Percentiles rank a stretch among this genome's conserved stretches.
phyloP scores from a whole-genome alignment of 2,113 vertebrate species.

The Mesoclemmys tuberculata region DNA sequence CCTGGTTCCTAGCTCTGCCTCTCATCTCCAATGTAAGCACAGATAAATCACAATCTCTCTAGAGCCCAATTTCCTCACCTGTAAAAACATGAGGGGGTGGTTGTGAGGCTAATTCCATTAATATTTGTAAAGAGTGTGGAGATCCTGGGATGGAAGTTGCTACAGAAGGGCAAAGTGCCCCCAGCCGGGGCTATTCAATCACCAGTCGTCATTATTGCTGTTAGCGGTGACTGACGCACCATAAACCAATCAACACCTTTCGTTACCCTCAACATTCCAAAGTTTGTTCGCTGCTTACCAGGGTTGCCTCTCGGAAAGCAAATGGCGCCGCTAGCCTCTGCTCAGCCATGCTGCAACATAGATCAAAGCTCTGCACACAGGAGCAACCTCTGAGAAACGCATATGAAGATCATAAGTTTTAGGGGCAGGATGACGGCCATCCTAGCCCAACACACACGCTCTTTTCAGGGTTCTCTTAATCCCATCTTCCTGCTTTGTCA shows the following conservation, averaged over 20 bases:
- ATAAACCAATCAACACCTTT: not conserved
- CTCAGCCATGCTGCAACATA: fast-evolving
- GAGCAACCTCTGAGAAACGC: not conserved
- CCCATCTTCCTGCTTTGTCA: not conserved
- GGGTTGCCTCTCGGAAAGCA: not conserved
- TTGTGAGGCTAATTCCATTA: not conserved
- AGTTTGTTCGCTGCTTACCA: not conserved
- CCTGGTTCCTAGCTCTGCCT: not conserved
- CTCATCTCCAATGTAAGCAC: not conserved
- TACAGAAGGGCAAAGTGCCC: not conserved
- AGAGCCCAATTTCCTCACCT: not conserved
- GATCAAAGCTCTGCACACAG: not conserved
- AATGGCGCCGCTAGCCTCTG: fast-evolving
- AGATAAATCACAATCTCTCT: not conserved
- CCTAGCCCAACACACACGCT: not conserved
- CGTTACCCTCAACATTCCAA: not conserved
- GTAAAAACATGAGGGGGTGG: not conserved
- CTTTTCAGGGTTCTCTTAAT: not conserved
- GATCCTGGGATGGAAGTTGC: not conserved
- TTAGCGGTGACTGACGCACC: not conserved
- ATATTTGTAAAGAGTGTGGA: not conserved
- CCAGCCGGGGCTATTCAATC: not conserved
- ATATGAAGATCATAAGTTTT: not conserved
- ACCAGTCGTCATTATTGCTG: not conserved
- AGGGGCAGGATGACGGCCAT: not conserved